Evolutionary conservation across 2,113 vertebrate genomes (phyloP), one percentile per base, ranked within the genome.

Genomic region (Australoheros scitulus): DNA sequence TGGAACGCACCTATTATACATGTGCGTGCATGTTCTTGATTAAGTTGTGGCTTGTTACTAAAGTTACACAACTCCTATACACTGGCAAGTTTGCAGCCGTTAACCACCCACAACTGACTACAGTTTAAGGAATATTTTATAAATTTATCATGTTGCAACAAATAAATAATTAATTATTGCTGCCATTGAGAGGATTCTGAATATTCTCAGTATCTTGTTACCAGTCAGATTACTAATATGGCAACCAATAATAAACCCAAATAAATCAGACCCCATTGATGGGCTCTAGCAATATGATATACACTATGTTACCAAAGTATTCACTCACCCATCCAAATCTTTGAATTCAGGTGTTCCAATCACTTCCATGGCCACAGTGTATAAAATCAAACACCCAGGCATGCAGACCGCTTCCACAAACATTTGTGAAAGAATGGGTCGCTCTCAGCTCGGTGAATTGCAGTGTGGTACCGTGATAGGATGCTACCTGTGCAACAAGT

Each of bases 61-160:
- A 70, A 26, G 43, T 70, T 70, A 18, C 24, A 50, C 29, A 70
- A 68, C 0, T 2, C 2, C 22, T 20, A 11, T 6, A 20, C 18
- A 70, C 15, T 0, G 15, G 20, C 55, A 11, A 11, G 7, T n/a
- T 50, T 17, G 50, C 17, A 52, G 0, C 4, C 47, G 7, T 52
- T 26, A 52, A 10, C 0, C 0, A 26, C 29, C 50, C 18, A 52
- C 15, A 52, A 18, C 2, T 55, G 18, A 55, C 50, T 9, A 55
- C 24, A 70, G 10, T 70, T 47, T 32, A 32, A 32, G 43, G 17
- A 17, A 20, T 70, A 50, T 11, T 29, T 50, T 20, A 3, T 50
- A 50, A 50, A 50, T 17, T 38, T 10, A 70, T 70, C 41, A 2
- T 70, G 41, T 50, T 43, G 47, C 41, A 70, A 70, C 15, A 11